These are phyloP conservation scores for Cheirogaleus major DNA, from an alignment of 2,797 vertebrate genomes.

Conservation along the genomic window DNA sequence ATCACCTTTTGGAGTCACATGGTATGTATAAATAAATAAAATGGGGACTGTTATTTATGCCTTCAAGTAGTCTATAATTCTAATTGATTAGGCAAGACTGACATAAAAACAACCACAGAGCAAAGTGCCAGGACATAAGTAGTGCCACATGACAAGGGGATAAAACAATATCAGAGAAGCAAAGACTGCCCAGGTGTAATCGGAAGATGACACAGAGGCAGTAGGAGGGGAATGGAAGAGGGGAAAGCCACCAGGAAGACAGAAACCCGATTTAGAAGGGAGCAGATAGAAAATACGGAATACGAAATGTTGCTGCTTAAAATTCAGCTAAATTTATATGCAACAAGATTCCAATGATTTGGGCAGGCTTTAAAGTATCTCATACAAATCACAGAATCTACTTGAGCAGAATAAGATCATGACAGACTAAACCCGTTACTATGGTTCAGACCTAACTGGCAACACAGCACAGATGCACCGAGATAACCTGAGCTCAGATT, in stretches of 20 bases:
- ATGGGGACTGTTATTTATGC: background rate
- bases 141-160: background rate
- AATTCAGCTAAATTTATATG: background rate
- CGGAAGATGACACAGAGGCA: background rate
- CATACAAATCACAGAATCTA: background rate
- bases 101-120: background rate
- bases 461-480: background rate
- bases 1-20: background rate
- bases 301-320: background rate
- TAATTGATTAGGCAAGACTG: background rate
- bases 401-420: background rate
- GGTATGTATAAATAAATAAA: background rate
- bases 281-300: background rate
- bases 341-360: background rate
- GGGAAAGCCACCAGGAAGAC: accelerated
- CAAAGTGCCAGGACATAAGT: background rate
- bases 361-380: background rate
- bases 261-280: background rate
- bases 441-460: background rate
- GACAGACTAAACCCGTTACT: background rate
- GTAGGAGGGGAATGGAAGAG: too few relatives aligned
- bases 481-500: background rate
- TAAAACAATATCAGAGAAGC: background rate
- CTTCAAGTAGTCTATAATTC: background rate
- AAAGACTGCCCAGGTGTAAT: too few relatives aligned